These are phyloP conservation scores for Gavia stellata DNA, from an alignment of 2,113 vertebrate species.

Conservation along the genomic window DNA sequence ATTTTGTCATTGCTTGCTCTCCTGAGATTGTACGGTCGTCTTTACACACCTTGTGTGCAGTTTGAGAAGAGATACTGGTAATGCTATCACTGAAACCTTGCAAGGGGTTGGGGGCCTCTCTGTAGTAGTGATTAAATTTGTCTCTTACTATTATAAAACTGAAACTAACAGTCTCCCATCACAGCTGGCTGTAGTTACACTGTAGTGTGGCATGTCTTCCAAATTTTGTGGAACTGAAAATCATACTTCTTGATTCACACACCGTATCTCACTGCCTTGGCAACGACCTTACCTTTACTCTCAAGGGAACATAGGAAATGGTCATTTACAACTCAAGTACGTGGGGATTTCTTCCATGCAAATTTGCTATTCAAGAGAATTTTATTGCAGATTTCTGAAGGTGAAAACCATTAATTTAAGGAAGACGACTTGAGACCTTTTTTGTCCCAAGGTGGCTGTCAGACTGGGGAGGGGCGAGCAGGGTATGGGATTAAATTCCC, in stretches of 20 bases:
- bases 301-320: not conserved
- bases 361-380: not conserved
- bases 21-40: not conserved
- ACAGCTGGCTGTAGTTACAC: not conserved
- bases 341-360: constrained; percentile 3
- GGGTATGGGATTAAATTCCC: not conserved
- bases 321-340: not conserved
- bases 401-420: not conserved
- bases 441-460: not conserved
- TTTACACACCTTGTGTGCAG: not conserved
- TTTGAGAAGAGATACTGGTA: not conserved
- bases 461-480: not conserved
- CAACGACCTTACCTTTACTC: not conserved
- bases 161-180: not conserved
- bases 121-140: not conserved
- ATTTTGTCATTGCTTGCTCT: not conserved
- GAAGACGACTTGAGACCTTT: not conserved
- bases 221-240: constrained; percentile 28
- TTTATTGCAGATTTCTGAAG: not conserved
- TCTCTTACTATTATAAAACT: not conserved
- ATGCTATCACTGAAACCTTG: not conserved
- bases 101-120: not conserved
- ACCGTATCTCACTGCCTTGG: not conserved
- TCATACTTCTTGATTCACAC: not conserved
- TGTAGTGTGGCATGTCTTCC: not conserved